Conservation (phyloP, 2,797 vertebrate species). For the Sebastes cheni region DNA sequence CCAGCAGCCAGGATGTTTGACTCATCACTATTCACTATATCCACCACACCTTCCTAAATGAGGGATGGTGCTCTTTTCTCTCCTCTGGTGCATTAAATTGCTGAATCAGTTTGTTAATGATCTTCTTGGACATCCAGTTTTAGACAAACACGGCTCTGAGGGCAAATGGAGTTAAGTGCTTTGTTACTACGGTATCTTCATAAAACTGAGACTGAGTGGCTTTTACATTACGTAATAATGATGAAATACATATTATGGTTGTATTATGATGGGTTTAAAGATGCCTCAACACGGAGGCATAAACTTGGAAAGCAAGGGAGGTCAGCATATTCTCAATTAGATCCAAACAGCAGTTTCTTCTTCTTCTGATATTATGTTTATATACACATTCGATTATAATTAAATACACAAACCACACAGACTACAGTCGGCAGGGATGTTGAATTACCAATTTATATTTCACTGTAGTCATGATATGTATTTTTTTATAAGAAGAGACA, state of each 20-base stretch:
- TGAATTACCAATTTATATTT: background rate
- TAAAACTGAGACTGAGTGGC: constrained; percentile 32
- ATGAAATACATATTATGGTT: background rate
- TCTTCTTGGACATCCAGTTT: constrained; percentile 52
- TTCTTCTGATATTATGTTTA: background rate
- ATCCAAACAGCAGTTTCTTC: background rate
- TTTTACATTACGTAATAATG: constrained; percentile 21
- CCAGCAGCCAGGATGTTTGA: background rate
- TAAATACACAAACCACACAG: background rate
- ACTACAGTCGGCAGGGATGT: background rate
- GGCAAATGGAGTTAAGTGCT: constrained; percentile 64
- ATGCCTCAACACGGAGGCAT: background rate
- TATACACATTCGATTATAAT: background rate
- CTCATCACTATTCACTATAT: background rate
- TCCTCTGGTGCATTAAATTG: background rate
- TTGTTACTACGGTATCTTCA: constrained; percentile 30
- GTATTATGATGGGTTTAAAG: background rate
- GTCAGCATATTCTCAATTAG: background rate
- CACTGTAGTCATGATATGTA: background rate
- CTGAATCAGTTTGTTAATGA: constrained; percentile 50
- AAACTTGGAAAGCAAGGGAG: background rate
- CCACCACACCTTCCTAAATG: background rate
- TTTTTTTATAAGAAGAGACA: background rate
- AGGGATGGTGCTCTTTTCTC: background rate
- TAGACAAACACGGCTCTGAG: constrained; percentile 63